Evolutionary conservation across 2,113 vertebrate species (phyloP).

Genomic region (Elephas maximus): DNA sequence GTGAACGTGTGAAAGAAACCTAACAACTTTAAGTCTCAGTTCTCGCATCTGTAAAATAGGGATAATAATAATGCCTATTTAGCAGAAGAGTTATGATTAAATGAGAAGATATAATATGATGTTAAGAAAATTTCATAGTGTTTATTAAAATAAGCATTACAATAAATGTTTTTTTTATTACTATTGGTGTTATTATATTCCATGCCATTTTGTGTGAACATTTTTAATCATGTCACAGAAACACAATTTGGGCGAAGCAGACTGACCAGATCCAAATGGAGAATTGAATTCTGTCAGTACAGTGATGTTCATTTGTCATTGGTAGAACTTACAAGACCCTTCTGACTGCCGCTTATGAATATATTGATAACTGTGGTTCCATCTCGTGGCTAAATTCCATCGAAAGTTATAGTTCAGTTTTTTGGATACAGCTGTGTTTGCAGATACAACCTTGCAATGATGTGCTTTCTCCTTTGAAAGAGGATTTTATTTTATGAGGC

Average conservation of each 20-base stretch:
- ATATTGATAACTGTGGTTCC: not conserved
- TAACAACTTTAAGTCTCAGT: no score
- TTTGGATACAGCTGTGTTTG: not conserved
- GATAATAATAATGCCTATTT: not conserved
- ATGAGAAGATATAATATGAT: not conserved
- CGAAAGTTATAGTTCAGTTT: not conserved
- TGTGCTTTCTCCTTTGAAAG: not conserved
- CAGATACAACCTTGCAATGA: not conserved
- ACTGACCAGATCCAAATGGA: not conserved
- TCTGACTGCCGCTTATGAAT: not conserved
- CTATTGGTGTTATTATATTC: not conserved
- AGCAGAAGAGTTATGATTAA: not conserved
- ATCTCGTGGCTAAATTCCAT: not conserved
- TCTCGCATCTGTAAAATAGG: no score
- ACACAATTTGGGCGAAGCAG: not conserved
- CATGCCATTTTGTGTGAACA: not conserved
- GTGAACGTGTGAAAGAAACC: no score
- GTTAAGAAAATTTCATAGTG: not conserved
- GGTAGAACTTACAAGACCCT: not conserved
- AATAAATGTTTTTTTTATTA: not conserved
- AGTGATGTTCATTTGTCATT: not conserved
- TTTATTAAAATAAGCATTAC: conserved; percentile 20
- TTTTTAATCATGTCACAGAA: not conserved
- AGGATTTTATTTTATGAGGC: not conserved
- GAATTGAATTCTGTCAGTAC: not conserved